These are phyloP conservation scores for Sinocyclocheilus maitianheensis DNA, from an alignment of 2,113 vertebrate species.

Conservation along the genomic window DNA sequence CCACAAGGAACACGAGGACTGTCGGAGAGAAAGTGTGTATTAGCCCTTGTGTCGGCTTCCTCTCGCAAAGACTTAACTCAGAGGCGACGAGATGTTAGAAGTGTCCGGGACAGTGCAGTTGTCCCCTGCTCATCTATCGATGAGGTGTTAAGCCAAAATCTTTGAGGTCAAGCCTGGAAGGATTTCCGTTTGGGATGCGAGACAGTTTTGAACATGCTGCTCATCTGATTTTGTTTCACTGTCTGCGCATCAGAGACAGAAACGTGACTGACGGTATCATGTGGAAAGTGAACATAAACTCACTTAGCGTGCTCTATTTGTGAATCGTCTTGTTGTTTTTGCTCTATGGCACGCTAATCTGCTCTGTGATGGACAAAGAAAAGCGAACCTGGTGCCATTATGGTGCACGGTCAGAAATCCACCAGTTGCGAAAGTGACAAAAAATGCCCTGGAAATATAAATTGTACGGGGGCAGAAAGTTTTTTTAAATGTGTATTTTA, in stretches of 20 bases:
- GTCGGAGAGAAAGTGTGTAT: background rate
- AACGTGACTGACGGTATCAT: slow-evolving; percentile 12
- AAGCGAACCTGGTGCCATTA: background rate
- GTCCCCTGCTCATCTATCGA: slow-evolving; percentile 2
- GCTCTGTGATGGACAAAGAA: background rate
- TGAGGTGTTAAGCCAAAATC: background rate
- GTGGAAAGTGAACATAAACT: slow-evolving; percentile 28
- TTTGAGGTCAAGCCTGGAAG: slow-evolving; percentile 8
- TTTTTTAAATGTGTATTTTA: slow-evolving; percentile 19
- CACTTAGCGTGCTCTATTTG: slow-evolving; percentile 16
- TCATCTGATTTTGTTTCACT: slow-evolving; percentile 5
- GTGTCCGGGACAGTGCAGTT: background rate
- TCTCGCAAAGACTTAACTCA: slow-evolving; percentile 8
- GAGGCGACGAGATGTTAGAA: background rate
- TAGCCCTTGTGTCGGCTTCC: slow-evolving; percentile 7
- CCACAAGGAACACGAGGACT: background rate
- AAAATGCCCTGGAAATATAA: slow-evolving; percentile 1
- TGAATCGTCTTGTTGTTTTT: slow-evolving; percentile 12
- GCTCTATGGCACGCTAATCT: background rate
- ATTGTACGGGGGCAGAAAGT: background rate
- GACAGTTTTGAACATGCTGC: slow-evolving; percentile 7
- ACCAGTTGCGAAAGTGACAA: background rate
- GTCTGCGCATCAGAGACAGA: slow-evolving; percentile 27
- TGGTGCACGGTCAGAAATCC: background rate
- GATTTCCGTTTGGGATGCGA: slow-evolving; percentile 3